phyloP scores from a whole-genome alignment of 2,113 vertebrate genomes.

The Opisthocomus hoazin region DNA sequence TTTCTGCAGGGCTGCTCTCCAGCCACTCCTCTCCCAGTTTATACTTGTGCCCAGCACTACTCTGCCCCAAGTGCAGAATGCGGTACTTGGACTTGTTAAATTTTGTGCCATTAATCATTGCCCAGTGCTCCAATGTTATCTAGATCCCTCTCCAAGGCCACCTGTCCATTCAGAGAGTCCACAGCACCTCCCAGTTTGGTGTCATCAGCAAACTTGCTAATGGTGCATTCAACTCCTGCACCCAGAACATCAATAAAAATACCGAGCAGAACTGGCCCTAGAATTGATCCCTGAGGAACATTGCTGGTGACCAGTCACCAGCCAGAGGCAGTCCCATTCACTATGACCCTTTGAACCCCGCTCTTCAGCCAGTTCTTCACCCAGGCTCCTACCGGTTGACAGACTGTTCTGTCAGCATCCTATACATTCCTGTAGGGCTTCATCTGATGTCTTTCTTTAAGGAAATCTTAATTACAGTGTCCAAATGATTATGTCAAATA shows the following conservation, averaged over 20 bases:
- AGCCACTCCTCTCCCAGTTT: not conserved
- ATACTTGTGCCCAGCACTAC: fast-evolving
- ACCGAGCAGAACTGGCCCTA: not conserved
- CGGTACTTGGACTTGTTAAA: not conserved
- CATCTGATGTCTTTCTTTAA: not conserved
- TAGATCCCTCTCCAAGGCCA: not conserved
- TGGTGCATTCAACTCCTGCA: not conserved
- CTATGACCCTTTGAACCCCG: not conserved
- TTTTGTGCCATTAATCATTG: not conserved
- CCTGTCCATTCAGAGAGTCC: not conserved
- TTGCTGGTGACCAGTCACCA: fast-evolving
- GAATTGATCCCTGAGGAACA: not conserved
- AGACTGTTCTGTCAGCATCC: not conserved
- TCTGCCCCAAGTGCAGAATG: not conserved
- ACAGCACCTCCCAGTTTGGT: not conserved
- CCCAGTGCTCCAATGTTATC: not conserved
- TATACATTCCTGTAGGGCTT: not conserved
- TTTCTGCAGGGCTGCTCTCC: not conserved
- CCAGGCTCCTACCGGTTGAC: not conserved
- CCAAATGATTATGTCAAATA: not conserved
- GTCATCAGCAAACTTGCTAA: not conserved
- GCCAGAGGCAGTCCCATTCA: not conserved
- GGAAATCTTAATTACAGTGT: not conserved
- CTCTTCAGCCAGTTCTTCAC: not conserved
- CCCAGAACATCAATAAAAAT: not conserved